phyloP scores from a whole-genome alignment of 2,888 invertebrate genomes.

The Geotrupes spiniger region DNA sequence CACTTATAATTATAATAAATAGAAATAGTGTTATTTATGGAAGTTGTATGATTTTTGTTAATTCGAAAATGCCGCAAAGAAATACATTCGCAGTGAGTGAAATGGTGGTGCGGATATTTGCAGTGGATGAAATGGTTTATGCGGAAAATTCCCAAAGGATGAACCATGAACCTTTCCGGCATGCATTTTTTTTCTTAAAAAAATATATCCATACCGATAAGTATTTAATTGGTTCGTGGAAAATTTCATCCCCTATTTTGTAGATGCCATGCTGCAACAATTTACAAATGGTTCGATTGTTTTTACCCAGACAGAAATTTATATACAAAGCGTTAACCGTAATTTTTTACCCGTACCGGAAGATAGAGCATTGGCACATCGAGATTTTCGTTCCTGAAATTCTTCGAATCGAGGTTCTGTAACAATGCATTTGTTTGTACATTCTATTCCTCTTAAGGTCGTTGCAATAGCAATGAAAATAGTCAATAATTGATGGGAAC shows the following conservation, averaged over 20 bases:
- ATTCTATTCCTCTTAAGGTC: no score
- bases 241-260: conserved; percentile 20
- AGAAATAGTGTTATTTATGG: no score
- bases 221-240: conserved; percentile 10
- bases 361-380: conserved; percentile 16
- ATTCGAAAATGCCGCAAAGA: conserved; percentile 9
- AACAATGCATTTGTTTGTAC: no score
- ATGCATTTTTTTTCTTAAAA: conserved; percentile 4
- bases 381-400: conserved; percentile 13
- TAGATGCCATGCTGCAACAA: conserved; percentile 22
- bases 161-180: conserved; percentile 9
- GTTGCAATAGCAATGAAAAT: no score
- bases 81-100: no score
- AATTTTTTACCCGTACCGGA: conserved; percentile 12
- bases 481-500: no score
- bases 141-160: conserved; percentile 3
- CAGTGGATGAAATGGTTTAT: conserved; percentile 4
- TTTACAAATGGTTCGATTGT: conserved; percentile 5
- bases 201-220: conserved; percentile 16
- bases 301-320: not conserved
- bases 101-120: no score
- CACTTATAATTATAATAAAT: no score
- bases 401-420: conserved; percentile 17
- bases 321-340: conserved; percentile 1
- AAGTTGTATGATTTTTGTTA: no score